Conservation (phyloP, 2,888 invertebrate species). For the Ceramica pisi region DNA sequence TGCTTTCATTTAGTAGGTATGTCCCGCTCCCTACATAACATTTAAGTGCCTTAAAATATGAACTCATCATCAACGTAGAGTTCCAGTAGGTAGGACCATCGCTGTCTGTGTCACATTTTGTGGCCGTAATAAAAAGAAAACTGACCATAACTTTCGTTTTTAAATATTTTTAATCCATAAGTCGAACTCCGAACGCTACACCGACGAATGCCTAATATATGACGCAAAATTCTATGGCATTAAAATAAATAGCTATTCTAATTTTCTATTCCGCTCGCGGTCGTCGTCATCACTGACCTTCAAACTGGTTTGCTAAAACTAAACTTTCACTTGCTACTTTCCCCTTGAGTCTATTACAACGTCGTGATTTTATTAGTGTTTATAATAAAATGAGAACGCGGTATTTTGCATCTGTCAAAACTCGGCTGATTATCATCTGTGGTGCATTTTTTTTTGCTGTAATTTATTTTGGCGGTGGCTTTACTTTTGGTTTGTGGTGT, state of each 20-base stretch:
- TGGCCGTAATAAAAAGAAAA: not conserved
- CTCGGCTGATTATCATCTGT: constrained; percentile 22
- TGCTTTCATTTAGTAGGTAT: not conserved
- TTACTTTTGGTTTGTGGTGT: constrained; percentile 8
- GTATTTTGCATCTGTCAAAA: constrained; percentile 29
- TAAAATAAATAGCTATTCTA: constrained; percentile 22
- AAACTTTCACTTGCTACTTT: constrained; percentile 75
- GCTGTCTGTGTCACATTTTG: too few species aligned
- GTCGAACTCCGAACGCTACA: not conserved
- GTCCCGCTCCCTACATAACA: not conserved
- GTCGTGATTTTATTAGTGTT: constrained; percentile 40
- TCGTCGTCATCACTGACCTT: constrained; percentile 61
- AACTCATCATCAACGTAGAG: not conserved
- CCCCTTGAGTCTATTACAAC: constrained; percentile 58
- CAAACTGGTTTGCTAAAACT: constrained; percentile 63
- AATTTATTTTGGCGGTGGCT: constrained; percentile 6
- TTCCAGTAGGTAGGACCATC: not conserved
- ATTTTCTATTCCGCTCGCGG: constrained; percentile 54
- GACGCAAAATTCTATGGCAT: constrained; percentile 17
- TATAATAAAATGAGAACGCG: constrained; percentile 33
- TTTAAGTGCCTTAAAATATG: not conserved
- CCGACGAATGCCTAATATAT: not conserved
- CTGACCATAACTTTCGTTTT: not conserved
- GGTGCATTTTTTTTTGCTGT: not conserved
- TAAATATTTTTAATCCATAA: not conserved